Percentiles rank a stretch among this genome's conserved stretches.
These are phyloP conservation scores for Discoglossus pictus DNA, from an alignment of 2,797 vertebrate genomes.

Conservation along the genomic window DNA sequence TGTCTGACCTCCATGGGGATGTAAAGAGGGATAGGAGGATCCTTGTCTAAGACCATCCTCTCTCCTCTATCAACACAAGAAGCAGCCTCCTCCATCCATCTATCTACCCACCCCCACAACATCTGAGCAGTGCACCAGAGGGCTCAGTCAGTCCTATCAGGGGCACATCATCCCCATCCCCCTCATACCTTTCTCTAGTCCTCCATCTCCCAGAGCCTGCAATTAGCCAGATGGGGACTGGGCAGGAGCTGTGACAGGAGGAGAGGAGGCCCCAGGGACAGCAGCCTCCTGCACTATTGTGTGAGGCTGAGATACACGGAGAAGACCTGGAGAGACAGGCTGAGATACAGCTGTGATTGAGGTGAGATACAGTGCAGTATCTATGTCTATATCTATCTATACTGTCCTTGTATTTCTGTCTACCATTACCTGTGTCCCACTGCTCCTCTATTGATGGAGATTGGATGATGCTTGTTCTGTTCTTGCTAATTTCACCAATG, in stretches of 20 bases:
- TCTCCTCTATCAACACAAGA: conserved; percentile 16
- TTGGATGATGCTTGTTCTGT: not conserved
- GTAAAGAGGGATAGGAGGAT: conserved; percentile 22
- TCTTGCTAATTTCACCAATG: not conserved
- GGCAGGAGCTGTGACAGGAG: conserved; percentile 40
- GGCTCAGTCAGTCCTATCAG: conserved; percentile 33
- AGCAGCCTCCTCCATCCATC: conserved; percentile 28
- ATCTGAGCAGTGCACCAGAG: conserved; percentile 35
- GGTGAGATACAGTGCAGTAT: conserved; percentile 21
- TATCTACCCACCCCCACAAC: conserved; percentile 25
- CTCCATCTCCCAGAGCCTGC: conserved; percentile 26
- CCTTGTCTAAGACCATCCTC: conserved; percentile 4
- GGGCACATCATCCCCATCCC: conserved; percentile 33
- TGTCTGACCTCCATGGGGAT: conserved; percentile 40
- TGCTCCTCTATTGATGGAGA: not conserved
- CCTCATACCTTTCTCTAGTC: conserved; percentile 19
- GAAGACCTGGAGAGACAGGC: conserved; percentile 30
- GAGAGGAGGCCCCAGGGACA: conserved; percentile 36
- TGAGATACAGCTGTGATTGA: conserved; percentile 17
- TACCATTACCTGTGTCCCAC: not conserved
- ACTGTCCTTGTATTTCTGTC: conserved; percentile 4
- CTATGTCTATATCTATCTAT: not conserved
- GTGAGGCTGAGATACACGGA: conserved; percentile 21
- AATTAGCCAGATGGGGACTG: conserved; percentile 50
- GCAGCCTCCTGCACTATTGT: conserved; percentile 43